These are phyloP conservation scores for Salarias fasciatus DNA, from an alignment of 2,797 vertebrate species.

Conservation along the genomic window DNA sequence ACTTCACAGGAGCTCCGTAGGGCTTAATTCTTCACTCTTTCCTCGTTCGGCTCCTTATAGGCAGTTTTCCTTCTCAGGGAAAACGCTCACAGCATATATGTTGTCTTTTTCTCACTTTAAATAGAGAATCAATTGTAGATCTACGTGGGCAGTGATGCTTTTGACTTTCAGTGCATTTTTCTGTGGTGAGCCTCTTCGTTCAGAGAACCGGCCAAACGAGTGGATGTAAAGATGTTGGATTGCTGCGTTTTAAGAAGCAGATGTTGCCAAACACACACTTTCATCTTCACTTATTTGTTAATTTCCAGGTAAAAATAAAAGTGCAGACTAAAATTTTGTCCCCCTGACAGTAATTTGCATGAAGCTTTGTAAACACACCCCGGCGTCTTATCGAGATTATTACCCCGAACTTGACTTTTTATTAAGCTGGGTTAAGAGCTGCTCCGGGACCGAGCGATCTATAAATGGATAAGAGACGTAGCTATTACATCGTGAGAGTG, in stretches of 20 bases:
- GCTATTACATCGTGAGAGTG: slow-evolving; percentile 24
- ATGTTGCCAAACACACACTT: background rate
- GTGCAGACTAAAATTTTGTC: background rate
- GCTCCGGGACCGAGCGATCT: slow-evolving; percentile 11
- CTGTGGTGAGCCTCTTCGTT: too few relatives aligned
- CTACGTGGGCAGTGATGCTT: too few relatives aligned
- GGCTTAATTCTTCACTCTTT: too few relatives aligned
- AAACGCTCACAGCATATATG: too few relatives aligned
- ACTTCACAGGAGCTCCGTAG: background rate
- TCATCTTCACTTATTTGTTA: background rate
- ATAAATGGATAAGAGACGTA: slow-evolving; percentile 19
- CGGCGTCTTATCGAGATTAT: slow-evolving; percentile 1
- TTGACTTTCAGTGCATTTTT: too few relatives aligned
- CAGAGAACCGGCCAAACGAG: too few relatives aligned
- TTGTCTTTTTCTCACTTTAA: too few relatives aligned
- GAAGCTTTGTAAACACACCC: slow-evolving; percentile 1
- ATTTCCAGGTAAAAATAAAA: background rate
- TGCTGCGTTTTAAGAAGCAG: too few relatives aligned
- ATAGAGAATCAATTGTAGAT: too few relatives aligned
- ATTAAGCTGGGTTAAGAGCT: slow-evolving; percentile 20
- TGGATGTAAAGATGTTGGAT: too few relatives aligned
- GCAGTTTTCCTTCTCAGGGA: too few relatives aligned
- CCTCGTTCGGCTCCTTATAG: too few relatives aligned
- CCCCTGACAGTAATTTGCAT: background rate
- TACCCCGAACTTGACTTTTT: background rate